Evolutionary conservation across 2,797 vertebrate genomes (phyloP).

Genomic region (Otolemur crassicaudatus): DNA sequence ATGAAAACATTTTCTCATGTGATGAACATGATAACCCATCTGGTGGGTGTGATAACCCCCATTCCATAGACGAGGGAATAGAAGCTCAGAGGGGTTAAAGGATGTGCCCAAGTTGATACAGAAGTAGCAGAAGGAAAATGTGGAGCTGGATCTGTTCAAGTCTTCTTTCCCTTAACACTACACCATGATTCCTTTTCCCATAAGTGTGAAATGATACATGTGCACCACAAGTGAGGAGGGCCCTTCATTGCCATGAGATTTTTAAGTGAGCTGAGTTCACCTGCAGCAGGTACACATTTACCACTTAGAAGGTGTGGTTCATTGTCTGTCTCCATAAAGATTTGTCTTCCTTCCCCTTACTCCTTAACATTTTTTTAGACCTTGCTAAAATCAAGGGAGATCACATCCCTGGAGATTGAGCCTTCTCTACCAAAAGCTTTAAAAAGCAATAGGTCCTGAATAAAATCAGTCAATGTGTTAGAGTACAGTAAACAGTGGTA

Average conservation of each 20-base stretch:
- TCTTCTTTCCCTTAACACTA: not conserved
- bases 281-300: not conserved
- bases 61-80: not conserved
- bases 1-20: not conserved
- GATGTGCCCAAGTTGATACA: not conserved
- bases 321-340: not conserved
- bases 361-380: not conserved
- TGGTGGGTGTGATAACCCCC: not conserved
- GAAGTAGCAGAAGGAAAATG: not conserved
- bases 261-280: not conserved
- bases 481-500: not conserved
- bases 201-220: not conserved
- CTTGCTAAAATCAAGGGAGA: slow-evolving; percentile 26
- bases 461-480: not conserved
- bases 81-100: not conserved
- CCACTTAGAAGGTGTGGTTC: not conserved
- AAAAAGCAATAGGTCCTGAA: not conserved
- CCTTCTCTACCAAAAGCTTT: not conserved
- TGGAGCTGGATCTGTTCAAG: not conserved
- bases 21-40: not conserved
- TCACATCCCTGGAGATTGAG: not conserved
- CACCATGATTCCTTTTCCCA: not conserved
- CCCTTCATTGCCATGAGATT: not conserved
- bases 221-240: not conserved
- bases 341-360: not conserved